Base-by-base conservation (phyloP, 2,888 invertebrate species). In the Andrena marginata region DNA sequence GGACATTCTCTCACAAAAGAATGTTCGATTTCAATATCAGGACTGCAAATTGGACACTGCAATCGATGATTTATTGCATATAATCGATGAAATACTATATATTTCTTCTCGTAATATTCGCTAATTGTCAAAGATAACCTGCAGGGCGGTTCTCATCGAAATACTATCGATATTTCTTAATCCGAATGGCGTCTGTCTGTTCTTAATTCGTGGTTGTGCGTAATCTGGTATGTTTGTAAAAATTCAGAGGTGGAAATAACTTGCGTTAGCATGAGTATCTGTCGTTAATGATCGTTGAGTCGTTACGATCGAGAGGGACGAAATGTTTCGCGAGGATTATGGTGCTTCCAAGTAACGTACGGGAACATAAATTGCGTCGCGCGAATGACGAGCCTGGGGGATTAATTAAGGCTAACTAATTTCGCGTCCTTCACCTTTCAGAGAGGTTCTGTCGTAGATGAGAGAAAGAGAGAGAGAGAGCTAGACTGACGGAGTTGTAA, bases 341-440 rank as follows among this genome's bases (percentile, higher is more conserved):
- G 71, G 72, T 82, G 77, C 85, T 85, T 85, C 82, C 84, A 79
- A 77, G 68, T 84, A 72, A 84, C 73, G 74, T 85, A 83, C n/a
- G 51, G 56, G 26, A 20, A 59, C 20, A 60, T 20, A 13, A 8
- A 31, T 59, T 60, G 4, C 16, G 2, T 35, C 6, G 7, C 8
- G n/a, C 7, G 62, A 65, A 29, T 20, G 16, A 6, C 33, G 33
- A 48, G 49, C 54, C 67, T 13, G 33, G 23, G 23, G 31, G 48
- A 26, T 51, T 26, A 67, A 54, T 56, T 4, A 1, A 68, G 42
- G 26, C 23, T 20, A 71, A 42, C 26, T 35, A 65, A 69, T 51
- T 72, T 60, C 16, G 64, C 49, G 13, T 4, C 75, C 6, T 26
- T 63, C n/a, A 13, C 16, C 73, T 80, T 75, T 23, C 56, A 69